These are phyloP conservation scores for Orthonychiurus folsomi DNA, from an alignment of 2,888 invertebrate genomes.

Conservation along the genomic window DNA sequence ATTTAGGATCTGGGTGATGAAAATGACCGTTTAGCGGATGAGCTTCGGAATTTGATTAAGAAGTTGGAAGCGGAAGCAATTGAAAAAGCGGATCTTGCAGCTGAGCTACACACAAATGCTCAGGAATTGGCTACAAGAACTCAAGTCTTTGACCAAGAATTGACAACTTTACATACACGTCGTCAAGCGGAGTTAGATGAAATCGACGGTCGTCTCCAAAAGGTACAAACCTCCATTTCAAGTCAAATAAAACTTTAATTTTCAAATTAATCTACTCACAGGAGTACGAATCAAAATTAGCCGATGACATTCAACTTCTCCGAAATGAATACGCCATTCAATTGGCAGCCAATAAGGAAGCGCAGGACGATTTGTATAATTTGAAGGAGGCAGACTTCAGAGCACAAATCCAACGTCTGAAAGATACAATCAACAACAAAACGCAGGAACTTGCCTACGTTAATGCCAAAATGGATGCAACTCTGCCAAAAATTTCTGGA, in stretches of 20 bases:
- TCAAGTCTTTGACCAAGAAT: constrained; percentile 33
- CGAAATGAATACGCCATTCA: constrained; percentile 31
- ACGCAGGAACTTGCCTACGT: constrained; percentile 22
- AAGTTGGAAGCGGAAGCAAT: constrained; percentile 30
- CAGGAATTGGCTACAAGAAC: constrained; percentile 33
- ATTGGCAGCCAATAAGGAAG: constrained; percentile 27
- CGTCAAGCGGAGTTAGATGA: constrained; percentile 34
- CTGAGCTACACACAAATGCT: constrained; percentile 26
- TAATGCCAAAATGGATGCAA: constrained; percentile 23
- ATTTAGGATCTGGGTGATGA: constrained; percentile 31
- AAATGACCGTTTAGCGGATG: constrained; percentile 26
- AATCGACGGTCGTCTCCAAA: constrained; percentile 32
- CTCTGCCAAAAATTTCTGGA: constrained; percentile 25
- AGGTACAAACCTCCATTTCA: constrained; percentile 18
- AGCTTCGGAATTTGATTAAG: constrained; percentile 26
- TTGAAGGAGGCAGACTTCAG: constrained; percentile 28
- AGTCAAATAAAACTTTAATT: neutral
- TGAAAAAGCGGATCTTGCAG: constrained; percentile 32
- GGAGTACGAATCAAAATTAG: constrained; percentile 32
- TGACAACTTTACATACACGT: constrained; percentile 29
- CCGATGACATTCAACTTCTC: constrained; percentile 27
- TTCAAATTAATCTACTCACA: constrained; percentile 16
- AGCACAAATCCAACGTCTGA: constrained; percentile 29
- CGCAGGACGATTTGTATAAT: constrained; percentile 27
- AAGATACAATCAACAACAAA: constrained; percentile 23